Evolutionary conservation across 2,888 invertebrate genomes (phyloP), one percentile per base, ranked within the genome.

Genomic region (Dasysyrphus albostriatus): DNA sequence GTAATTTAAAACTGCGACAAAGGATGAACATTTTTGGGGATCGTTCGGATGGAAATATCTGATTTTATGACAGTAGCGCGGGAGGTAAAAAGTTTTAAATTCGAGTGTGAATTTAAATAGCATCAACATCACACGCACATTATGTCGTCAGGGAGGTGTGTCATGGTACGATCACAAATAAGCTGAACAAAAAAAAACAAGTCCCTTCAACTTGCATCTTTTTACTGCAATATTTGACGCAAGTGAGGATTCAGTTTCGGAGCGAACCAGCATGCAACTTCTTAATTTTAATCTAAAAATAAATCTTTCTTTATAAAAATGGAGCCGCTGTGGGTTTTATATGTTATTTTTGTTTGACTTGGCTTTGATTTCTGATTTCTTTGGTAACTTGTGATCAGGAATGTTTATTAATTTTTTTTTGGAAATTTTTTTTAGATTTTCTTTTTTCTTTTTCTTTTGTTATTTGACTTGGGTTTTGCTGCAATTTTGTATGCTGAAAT

Each of bases 281-380:
- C 67, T 77, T 70, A 82, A 69, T 74, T 67, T 77, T 37, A 77
- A 70, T 85, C 82, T 82, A 85, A 85, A 85, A 82, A 85, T 82
- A 74, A 83, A 69, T 65, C 24, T 59, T 67, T 49, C n/a, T 65
- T 37, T n/a, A 75, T 56, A 49, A 61, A 49, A 42, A 51, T 79
- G 58, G 42, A 63, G 75, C 34, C 47, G 42, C 34, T 51, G 34
- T 69, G 47, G 67, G 37, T 63, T 49, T n/a, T 69, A 14, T 59
- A 67, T 56, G 34, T 34, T 58, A 58, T 56, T 59, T 44, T 42
- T 70, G 59, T 42, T 51, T 32, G 44, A 34, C 63, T 75, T 47
- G 24, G 79, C 47, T 79, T 75, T 10, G 24, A 65, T 80, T 83
- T 80, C 58, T 70, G 63, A 54, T 72, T 59, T 76, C 70, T 76